phyloP scores from a whole-genome alignment of 2,113 vertebrate genomes.

The Tricholaema leucomelas region DNA sequence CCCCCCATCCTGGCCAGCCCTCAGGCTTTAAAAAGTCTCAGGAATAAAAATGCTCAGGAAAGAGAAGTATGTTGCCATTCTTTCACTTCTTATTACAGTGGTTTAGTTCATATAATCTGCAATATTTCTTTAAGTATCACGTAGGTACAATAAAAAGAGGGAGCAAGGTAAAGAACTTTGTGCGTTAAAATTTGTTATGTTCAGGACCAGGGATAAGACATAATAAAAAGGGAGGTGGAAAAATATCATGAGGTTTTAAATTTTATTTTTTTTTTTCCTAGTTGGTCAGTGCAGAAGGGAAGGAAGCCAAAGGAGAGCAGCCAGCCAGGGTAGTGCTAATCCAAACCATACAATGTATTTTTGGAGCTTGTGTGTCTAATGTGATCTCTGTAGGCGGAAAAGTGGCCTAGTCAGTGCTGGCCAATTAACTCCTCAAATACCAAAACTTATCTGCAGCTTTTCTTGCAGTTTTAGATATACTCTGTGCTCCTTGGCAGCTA shows the following conservation, averaged over 20 bases:
- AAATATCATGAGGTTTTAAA: not conserved
- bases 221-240: slow-evolving; percentile 48
- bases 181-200: slow-evolving; percentile 70
- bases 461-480: not conserved
- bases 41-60: not conserved
- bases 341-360: slow-evolving; percentile 82
- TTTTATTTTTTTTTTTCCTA: slow-evolving; percentile 41
- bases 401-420: slow-evolving; percentile 57
- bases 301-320: slow-evolving; percentile 77
- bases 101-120: not conserved
- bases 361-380: slow-evolving; percentile 73
- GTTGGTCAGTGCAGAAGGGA: slow-evolving; percentile 69
- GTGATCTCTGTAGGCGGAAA: slow-evolving; percentile 68
- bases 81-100: not conserved
- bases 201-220: slow-evolving; percentile 56
- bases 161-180: slow-evolving; percentile 67
- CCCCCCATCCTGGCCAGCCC: too few species aligned
- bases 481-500: not conserved
- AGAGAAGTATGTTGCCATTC: not conserved
- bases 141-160: slow-evolving; percentile 28
- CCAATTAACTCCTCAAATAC: slow-evolving; percentile 75
- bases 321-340: slow-evolving; percentile 82
- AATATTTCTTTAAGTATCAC: not conserved
- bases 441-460: not conserved
- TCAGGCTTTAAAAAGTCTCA: not conserved